Base-by-base conservation (phyloP, 1,140 invertebrate species). In the Ooceraea biroi region DNA sequence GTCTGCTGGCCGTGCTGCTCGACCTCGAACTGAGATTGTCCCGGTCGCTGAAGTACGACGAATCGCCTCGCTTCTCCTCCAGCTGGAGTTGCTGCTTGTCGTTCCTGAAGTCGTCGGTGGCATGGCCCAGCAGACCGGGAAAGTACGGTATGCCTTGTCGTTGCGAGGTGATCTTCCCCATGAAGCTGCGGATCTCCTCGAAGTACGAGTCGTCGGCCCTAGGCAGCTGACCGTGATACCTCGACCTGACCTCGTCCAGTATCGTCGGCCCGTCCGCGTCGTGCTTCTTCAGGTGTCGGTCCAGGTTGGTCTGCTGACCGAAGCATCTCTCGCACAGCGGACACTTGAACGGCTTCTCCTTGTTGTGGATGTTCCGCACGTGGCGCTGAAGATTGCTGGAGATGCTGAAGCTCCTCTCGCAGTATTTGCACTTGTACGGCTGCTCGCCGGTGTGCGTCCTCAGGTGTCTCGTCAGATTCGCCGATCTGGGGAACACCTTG, bases 361-460 rank as follows among this genome's bases (percentile, higher is more conserved):
- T 99, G 95, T 99, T 99, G 94, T 99, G 99, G 87, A 99, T 99
- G 93, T 99, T 99, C 46, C 99, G 95, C 22, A 99, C 99, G 94
- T 99, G 99, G 68, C 99, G 96, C 94, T 99, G 99, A 41, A 99
- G 95, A 92, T 99, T 99, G 63, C 98, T 99, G 0, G 98, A 99
- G 94, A 99, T 99, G 91, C 98, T 99, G 95, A 99, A 99, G 48
- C 98, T 99, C 78, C 99, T 95, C 93, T 99, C 99, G 95, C 99
- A 99, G 95, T 99, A 99, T 92, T 99, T 98, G 95, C 99, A 99
- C 93, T 98, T 98, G 95, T 99, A 99, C 0, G 98, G 98, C 93
- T 99, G 98, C 92, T 99, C 99, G 22, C 99, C 99, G 0, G 99
- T 99, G 94, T 99, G 99, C 0, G 99, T 99, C 84, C 99, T 96